Conservation (phyloP, 2,888 invertebrate genomes). For the Pelosia muscerda region DNA sequence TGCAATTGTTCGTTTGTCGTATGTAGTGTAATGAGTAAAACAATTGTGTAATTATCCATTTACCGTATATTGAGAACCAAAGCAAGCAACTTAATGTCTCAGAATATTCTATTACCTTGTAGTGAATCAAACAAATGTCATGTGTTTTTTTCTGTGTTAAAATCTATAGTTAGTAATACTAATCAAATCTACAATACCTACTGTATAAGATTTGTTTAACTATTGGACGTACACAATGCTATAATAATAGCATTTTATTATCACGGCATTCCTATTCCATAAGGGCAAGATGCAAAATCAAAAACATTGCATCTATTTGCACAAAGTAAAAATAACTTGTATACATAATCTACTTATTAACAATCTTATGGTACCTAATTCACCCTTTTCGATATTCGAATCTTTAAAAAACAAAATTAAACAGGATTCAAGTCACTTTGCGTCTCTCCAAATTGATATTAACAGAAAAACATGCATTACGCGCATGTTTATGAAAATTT, state of each 20-base stretch:
- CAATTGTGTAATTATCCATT: slow-evolving; percentile 45
- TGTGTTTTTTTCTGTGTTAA: slow-evolving; percentile 56
- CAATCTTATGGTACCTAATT: slow-evolving; percentile 21
- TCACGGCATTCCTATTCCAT: slow-evolving; percentile 50
- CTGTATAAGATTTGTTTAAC: slow-evolving; percentile 63
- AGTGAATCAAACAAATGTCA: slow-evolving; percentile 60
- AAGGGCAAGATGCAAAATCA: slow-evolving; percentile 61
- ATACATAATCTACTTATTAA: slow-evolving; percentile 10
- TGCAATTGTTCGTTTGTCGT: background rate
- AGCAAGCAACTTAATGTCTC: slow-evolving; percentile 74
- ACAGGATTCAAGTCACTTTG: slow-evolving; percentile 29
- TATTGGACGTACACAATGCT: slow-evolving; percentile 62
- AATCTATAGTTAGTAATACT: slow-evolving; percentile 54
- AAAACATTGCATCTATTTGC: slow-evolving; percentile 41
- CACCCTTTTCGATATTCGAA: slow-evolving; percentile 39
- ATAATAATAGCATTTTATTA: slow-evolving; percentile 50
- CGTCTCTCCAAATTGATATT: slow-evolving; percentile 60
- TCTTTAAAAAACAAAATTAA: background rate
- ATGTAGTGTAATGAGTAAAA: slow-evolving; percentile 21
- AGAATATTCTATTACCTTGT: slow-evolving; percentile 57
- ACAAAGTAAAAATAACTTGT: slow-evolving; percentile 28
- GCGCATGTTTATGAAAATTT: slow-evolving; percentile 58
- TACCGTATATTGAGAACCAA: slow-evolving; percentile 74
- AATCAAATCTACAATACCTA: slow-evolving; percentile 66
- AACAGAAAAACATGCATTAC: slow-evolving; percentile 51